Evolutionary conservation across 2,888 invertebrate genomes (phyloP), one percentile per base, ranked within the genome.

Genomic region (Spisula subtruncata): DNA sequence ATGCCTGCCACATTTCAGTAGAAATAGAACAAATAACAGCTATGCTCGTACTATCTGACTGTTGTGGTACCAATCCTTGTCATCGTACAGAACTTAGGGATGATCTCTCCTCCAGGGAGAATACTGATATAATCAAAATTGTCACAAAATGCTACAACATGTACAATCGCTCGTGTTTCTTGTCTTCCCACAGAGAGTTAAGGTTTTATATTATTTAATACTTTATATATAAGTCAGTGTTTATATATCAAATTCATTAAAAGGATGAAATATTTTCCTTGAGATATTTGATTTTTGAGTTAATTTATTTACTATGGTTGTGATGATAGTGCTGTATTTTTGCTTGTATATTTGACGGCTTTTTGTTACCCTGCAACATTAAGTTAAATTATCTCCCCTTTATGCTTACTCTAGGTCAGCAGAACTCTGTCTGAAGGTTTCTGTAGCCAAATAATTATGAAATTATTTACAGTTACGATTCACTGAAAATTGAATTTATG

Each of bases 291-390:
- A 20, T 20, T 71, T 25, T 81, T 80, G n/a, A 79, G 80, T 85
- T 85, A 79, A 85, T 85, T 85, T 85, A 85, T 85, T 85, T 54
- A 85, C 54, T 75, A 54, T 32, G 85, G 85, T 85, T 85, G 85
- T 85, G 85, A 85, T 41, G 80, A 80, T 85, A 85, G 85, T 85
- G 85, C 85, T 85, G 46, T 75, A 51, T 75, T 46, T 75, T 86
- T 81, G 60, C 81, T 60, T 60, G 79, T 79, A 79, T 80, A 81
- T 85, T 85, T 83, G 56, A 85, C 54, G 35, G 80, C 80, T 79
- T 46, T 6, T 79, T 79, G 32, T 51, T 51, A 29, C 41, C 51
- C 35, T 48, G 80, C 18, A n/a, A 41, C 48, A 12, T 80, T 80
- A 80, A 48, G 12, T 48, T 81, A 51, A 81, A 20, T 46, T 51